Percentiles rank a stretch among this genome's conserved stretches.
Evolutionary conservation across 2,888 invertebrate genomes (phyloP).

Genomic region (Drosophila peninsularis): DNA sequence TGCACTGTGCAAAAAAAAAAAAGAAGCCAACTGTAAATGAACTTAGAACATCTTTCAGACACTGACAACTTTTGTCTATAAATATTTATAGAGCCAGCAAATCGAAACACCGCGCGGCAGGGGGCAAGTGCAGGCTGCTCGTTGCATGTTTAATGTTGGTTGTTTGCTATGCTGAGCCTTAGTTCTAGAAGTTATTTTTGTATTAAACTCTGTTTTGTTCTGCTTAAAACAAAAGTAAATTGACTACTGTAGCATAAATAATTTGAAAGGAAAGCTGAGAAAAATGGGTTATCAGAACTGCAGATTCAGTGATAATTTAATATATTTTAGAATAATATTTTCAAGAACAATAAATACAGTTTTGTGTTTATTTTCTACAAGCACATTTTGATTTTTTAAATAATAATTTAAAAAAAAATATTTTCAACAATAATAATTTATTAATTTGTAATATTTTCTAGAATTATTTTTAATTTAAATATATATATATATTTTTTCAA

Average conservation of each 20-base stretch:
- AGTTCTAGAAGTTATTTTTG: not conserved
- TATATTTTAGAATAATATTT: not conserved
- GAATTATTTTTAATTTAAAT: too few species aligned
- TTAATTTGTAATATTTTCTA: conserved; percentile 3
- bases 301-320: not conserved
- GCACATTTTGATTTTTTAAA: too few species aligned
- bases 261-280: too few species aligned
- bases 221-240: not conserved
- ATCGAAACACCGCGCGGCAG: conserved; percentile 7
- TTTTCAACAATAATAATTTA: not conserved
- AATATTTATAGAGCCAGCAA: conserved; percentile 61
- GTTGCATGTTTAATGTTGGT: not conserved
- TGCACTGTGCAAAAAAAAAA: conserved; percentile 37
- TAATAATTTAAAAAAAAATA: not conserved
- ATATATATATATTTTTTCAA: not conserved
- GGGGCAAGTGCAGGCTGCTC: not conserved
- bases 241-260: too few species aligned
- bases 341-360: too few species aligned
- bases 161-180: not conserved
- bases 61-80: conserved; percentile 65
- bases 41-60: conserved; percentile 60
- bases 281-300: too few species aligned
- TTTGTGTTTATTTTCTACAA: not conserved
- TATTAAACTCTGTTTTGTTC: not conserved
- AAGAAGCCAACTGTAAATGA: conserved; percentile 28